Percentiles rank a stretch among this genome's conserved stretches.
Conservation (phyloP, 2,797 vertebrate genomes). For the Borostomias antarcticus region DNA sequence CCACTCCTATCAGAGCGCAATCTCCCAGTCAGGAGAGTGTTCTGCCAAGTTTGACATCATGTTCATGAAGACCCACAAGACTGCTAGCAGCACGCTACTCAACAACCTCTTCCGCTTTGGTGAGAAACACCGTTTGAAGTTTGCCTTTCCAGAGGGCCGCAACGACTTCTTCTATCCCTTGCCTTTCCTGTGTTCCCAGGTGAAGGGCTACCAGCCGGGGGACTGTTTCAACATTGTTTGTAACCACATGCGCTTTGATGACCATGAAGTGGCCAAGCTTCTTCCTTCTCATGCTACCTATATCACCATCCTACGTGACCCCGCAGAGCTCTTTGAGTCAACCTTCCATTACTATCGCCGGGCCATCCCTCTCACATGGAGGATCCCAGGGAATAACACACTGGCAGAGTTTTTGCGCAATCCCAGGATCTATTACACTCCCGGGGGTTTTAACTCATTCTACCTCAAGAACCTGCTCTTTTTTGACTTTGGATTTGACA, state of each 20-base stretch:
- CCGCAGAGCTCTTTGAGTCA: conserved; percentile 89
- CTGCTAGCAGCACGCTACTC: conserved; percentile 93
- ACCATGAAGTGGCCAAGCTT: conserved; percentile 82
- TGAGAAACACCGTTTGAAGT: conserved; percentile 85
- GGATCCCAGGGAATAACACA: conserved; percentile 78
- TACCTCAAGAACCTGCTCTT: conserved; percentile 92
- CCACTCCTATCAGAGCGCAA: conserved; percentile 2
- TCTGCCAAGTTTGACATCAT: conserved; percentile 81
- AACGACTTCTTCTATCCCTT: conserved; percentile 93
- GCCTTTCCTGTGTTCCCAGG: conserved; percentile 83
- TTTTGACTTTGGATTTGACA: conserved; percentile 93
- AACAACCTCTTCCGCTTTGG: conserved; percentile 95
- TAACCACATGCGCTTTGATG: conserved; percentile 95
- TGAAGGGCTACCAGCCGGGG: conserved; percentile 86
- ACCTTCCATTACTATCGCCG: conserved; percentile 90
- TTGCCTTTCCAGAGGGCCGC: conserved; percentile 87
- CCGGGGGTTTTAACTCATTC: conserved; percentile 85
- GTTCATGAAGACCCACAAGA: conserved; percentile 98
- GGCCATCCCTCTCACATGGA: conserved; percentile 88
- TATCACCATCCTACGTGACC: conserved; percentile 89
- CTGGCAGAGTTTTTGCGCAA: conserved; percentile 80
- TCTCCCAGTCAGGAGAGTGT: conserved; percentile 55
- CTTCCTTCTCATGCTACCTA: conserved; percentile 78
- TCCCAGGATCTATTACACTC: conserved; percentile 81
- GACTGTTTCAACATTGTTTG: conserved; percentile 91